Evolutionary conservation across 2,888 invertebrate species (phyloP).

Genomic region (Lepidocyrtoides sp.): DNA sequence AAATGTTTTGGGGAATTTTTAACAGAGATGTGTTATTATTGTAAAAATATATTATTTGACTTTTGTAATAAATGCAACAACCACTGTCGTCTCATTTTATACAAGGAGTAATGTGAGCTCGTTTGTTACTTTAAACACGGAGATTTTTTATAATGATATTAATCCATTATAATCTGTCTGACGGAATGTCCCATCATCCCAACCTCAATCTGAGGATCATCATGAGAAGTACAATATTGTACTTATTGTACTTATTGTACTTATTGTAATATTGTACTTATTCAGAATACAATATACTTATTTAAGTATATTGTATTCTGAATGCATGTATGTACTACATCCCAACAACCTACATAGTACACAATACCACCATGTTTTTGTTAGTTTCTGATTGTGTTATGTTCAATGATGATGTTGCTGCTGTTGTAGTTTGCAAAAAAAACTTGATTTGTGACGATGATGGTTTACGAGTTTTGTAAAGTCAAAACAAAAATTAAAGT

Average conservation of each 20-base stretch:
- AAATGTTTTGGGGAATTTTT: background rate
- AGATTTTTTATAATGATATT: slow-evolving; percentile 27
- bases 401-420: background rate
- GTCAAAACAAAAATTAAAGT: slow-evolving; percentile 32
- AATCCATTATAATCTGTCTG: slow-evolving; percentile 50
- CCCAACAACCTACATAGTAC: no score
- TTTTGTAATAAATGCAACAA: background rate
- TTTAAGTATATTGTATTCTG: no score
- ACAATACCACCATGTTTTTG: slow-evolving; percentile 18
- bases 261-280: no score
- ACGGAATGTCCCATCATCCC: slow-evolving; percentile 37
- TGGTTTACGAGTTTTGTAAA: slow-evolving; percentile 16
- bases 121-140: slow-evolving; percentile 3
- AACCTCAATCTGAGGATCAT: slow-evolving; percentile 2
- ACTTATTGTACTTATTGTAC: no score
- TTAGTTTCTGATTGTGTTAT: background rate
- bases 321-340: no score
- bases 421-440: slow-evolving; percentile 50
- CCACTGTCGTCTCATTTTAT: background rate
- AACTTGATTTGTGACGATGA: slow-evolving; percentile 62
- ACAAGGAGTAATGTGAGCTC: slow-evolving; percentile 1
- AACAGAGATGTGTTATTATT: background rate
- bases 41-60: background rate
- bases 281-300: no score
- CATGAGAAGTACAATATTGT: background rate